Evolutionary conservation across 2,888 invertebrate genomes (phyloP), one percentile per base, ranked within the genome.

Genomic region (Brenthis ino): DNA sequence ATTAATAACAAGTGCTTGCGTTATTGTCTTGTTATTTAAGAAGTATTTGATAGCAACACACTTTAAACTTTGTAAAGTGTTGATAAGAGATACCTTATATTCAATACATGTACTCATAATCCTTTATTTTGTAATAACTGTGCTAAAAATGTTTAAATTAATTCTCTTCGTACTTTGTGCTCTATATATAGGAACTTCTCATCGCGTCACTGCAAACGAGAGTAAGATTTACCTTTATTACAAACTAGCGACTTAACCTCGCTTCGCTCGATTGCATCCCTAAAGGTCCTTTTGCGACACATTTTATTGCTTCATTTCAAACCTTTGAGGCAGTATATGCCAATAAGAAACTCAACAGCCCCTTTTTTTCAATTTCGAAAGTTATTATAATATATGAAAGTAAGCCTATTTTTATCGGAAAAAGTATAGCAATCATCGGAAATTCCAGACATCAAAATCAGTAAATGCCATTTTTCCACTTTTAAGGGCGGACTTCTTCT

Each of bases 21-120:
- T 24, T 57, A 65, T 53, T 12, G n/a, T 24, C 8, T 65, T 53
- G 57, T 28, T 60, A 60, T 60, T 60, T 50, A 50, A 24, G 20
- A 48, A 14, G 28, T n/a, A 24, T 60, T 28, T 57, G 24, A 60
- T 11, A 47, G 48, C 28, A 24, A 14, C 11, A n/a, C 48, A 50
- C 60, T 60, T 60, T 8, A 60, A 43, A 50, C 28, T n/a, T 5
- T 28, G n/a, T 50, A 60, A 6, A 50, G 48, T 60, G 48, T 12
- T 53, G 63, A 63, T 63, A 63, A 63, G 53, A 16, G 20, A 63
- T 37, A 37, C n/a, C 51, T 63, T 63, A 63, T 53, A 51, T 63
- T 51, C n/a, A 60, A 1, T 37, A 51, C 20, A n/a, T 63, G 53
- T 33, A 4, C 33, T 33, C 57, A 51, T 55, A 37, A 16, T 33